Conservation (phyloP, 2,888 invertebrate species). For the Fabriciana adippe region DNA sequence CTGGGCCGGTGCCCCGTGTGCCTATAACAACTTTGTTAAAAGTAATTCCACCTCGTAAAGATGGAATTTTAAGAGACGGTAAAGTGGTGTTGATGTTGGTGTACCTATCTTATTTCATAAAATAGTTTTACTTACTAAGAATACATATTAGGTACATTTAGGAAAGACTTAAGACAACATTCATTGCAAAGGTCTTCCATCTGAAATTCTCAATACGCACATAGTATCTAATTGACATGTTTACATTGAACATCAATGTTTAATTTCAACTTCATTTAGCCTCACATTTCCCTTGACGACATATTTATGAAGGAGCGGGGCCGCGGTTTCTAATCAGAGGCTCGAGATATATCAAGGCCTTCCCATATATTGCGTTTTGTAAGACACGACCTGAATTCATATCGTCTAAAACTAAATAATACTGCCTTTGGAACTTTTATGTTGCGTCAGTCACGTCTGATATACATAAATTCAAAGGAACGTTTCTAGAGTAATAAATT, state of each 20-base stretch:
- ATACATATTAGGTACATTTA: no score
- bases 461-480: conserved; percentile 51
- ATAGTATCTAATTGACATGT: conserved; percentile 4
- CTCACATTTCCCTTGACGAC: conserved; percentile 32
- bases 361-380: conserved; percentile 48
- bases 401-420: conserved; percentile 45
- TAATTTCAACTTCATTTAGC: conserved; percentile 32
- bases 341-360: conserved; percentile 42
- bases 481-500: conserved; percentile 55
- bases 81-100: no score
- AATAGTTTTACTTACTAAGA: no score
- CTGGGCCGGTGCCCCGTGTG: no score
- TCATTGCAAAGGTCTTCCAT: not conserved
- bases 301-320: conserved; percentile 35
- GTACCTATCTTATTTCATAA: no score
- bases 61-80: no score
- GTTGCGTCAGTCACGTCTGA: conserved; percentile 56
- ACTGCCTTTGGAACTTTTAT: conserved; percentile 49
- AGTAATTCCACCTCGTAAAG: no score
- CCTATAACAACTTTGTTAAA: no score
- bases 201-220: not conserved
- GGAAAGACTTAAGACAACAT: no score
- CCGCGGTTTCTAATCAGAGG: conserved; percentile 37
- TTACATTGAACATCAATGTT: conserved; percentile 20
- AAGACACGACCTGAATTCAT: conserved; percentile 50